Percentiles rank a stretch among this genome's conserved stretches.
phyloP scores from a whole-genome alignment of 2,113 vertebrate genomes.

The Pollachius pollachius region DNA sequence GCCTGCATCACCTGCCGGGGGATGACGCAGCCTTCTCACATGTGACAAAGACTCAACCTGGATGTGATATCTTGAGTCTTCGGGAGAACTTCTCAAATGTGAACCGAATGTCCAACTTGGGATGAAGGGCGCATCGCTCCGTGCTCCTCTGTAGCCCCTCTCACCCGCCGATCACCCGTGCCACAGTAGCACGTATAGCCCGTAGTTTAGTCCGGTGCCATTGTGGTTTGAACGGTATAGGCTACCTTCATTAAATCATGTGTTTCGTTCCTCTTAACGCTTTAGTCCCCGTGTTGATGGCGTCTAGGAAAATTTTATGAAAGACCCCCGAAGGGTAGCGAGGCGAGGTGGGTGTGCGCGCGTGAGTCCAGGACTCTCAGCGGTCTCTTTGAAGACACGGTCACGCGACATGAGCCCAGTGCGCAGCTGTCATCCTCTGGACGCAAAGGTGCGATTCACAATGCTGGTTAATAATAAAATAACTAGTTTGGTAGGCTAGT shows the following conservation, averaged over 20 bases:
- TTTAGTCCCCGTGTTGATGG: no score
- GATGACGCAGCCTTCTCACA: conserved; percentile 75
- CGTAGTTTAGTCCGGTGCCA: no score
- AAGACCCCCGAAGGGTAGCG: no score
- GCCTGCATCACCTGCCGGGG: conserved; percentile 66
- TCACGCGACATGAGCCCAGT: conserved; percentile 40
- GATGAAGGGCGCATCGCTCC: no score
- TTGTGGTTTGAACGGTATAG: no score
- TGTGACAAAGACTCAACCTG: conserved; percentile 35
- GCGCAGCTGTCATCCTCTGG: conserved; percentile 44
- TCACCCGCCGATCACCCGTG: no score
- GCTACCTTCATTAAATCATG: no score
- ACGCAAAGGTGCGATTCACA: not conserved
- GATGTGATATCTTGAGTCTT: conserved; percentile 29
- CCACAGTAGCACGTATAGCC: no score
- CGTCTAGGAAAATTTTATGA: no score
- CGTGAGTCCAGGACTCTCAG: conserved; percentile 22
- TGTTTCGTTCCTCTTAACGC: no score
- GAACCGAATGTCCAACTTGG: conserved; percentile 17
- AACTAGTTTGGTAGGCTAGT: conserved; percentile 15
- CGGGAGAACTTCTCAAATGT: conserved; percentile 24
- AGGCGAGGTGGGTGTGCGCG: conserved; percentile 18
- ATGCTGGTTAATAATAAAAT: conserved; percentile 14
- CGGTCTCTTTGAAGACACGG: conserved; percentile 42
- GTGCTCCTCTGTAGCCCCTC: no score